A percentile compares a stretch with the other conserved stretches of the same genome.
Conservation (phyloP, 2,797 vertebrate genomes). For the Macropus fuliginosus region DNA sequence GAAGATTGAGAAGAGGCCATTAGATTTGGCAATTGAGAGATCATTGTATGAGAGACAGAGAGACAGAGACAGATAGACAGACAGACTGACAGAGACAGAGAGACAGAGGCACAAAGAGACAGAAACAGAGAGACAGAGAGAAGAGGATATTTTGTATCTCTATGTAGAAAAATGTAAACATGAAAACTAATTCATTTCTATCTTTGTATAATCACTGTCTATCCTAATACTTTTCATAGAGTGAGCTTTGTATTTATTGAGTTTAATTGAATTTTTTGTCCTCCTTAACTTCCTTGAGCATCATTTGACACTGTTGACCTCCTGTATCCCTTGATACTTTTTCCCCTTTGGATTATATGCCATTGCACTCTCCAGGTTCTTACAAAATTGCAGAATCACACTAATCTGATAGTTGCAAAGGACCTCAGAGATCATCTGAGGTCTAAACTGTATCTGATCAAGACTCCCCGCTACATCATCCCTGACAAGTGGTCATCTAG, state of each 20-base stretch:
- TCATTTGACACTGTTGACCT: not conserved
- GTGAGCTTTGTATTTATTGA: not conserved
- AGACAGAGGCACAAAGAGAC: too few relatives aligned
- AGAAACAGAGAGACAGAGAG: too few relatives aligned
- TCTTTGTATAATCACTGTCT: not conserved
- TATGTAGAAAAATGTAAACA: not conserved
- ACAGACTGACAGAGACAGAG: rapidly evolving
- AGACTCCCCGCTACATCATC: not conserved
- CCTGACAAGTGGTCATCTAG: not conserved
- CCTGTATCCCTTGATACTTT: not conserved
- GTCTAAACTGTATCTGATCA: not conserved
- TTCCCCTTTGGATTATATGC: not conserved
- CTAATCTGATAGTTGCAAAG: not conserved
- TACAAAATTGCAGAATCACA: not conserved
- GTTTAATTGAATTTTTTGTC: not conserved
- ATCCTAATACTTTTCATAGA: not conserved
- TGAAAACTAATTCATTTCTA: not conserved
- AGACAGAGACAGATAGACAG: not conserved
- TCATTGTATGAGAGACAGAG: not conserved
- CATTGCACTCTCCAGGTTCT: not conserved
- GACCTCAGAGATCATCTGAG: not conserved
- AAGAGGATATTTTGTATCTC: not conserved
- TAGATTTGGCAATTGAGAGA: not conserved
- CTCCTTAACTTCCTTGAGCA: not conserved
- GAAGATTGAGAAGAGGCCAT: not conserved